These are phyloP conservation scores for Tympanoctomys barrerae DNA, from an alignment of 2,797 vertebrate genomes.

Conservation along the genomic window DNA sequence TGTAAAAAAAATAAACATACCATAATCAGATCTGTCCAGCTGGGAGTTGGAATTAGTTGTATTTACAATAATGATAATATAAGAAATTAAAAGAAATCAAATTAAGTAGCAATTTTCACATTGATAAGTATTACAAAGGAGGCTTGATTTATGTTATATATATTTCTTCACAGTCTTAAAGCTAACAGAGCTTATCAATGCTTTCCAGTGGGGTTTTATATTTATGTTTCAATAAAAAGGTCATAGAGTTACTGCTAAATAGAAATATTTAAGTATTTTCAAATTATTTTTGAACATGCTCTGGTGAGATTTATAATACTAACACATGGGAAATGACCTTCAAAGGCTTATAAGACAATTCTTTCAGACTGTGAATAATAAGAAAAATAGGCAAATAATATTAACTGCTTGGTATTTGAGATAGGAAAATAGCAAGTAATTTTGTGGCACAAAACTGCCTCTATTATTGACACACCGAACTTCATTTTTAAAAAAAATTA, in stretches of 20 bases:
- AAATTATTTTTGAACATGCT: neutral
- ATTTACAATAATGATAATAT: neutral
- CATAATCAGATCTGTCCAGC: neutral
- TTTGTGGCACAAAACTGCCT: neutral
- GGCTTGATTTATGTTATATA: neutral
- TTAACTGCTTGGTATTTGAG: neutral
- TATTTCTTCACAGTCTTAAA: conserved; percentile 16
- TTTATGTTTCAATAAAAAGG: conserved; percentile 53
- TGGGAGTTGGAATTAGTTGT: neutral
- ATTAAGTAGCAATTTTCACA: neutral
- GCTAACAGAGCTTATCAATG: conserved; percentile 21
- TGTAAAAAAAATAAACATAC: neutral
- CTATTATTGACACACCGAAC: neutral
- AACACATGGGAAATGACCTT: neutral
- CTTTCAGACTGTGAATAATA: neutral
- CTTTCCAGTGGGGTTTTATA: conserved; percentile 31
- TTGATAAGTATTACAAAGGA: neutral
- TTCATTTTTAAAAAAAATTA: too few species aligned
- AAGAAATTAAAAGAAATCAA: neutral
- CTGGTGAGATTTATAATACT: neutral
- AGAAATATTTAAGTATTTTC: conserved; percentile 54
- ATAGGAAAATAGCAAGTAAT: neutral
- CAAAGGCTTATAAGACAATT: neutral
- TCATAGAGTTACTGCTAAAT: neutral
- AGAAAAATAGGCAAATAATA: neutral